Conservation (phyloP, 2,113 vertebrate genomes). For the Phalacrocorax aristotelis region DNA sequence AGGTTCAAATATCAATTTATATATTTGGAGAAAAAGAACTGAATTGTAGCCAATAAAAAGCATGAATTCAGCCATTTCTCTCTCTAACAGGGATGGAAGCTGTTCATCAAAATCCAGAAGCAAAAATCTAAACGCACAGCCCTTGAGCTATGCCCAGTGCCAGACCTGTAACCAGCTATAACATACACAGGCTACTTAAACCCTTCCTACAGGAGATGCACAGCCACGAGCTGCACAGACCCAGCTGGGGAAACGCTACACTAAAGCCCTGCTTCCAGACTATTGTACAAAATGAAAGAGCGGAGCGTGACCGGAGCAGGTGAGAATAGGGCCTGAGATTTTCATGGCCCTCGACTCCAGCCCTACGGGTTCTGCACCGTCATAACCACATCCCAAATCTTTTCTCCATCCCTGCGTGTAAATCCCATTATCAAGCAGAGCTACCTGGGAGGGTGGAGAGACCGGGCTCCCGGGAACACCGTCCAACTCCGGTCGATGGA, state of each 20-base stretch:
- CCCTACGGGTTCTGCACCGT: fast-evolving
- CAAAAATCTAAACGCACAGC: neutral
- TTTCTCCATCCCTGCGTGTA: neutral
- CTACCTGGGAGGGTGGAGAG: neutral
- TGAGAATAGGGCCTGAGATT: neutral
- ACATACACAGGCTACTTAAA: neutral
- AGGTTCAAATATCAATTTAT: neutral
- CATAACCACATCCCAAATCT: neutral
- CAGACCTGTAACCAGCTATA: neutral
- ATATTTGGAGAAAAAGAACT: neutral
- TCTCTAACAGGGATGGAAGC: neutral
- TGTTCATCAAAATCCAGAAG: neutral
- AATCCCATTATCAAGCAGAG: neutral
- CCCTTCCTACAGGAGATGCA: neutral
- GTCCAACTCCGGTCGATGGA: fast-evolving
- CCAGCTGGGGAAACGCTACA: neutral
- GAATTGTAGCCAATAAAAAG: neutral
- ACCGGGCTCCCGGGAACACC: neutral
- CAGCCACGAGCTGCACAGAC: neutral
- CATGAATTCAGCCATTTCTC: neutral
- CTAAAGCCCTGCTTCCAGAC: neutral
- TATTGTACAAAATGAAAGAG: neutral
- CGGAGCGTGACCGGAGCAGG: fast-evolving
- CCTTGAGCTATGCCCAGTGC: neutral
- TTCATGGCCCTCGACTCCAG: neutral